Percentiles rank a stretch among this genome's conserved stretches.
phyloP scores from a whole-genome alignment of 2,113 vertebrate genomes.

The Phylloscopus whistleri region DNA sequence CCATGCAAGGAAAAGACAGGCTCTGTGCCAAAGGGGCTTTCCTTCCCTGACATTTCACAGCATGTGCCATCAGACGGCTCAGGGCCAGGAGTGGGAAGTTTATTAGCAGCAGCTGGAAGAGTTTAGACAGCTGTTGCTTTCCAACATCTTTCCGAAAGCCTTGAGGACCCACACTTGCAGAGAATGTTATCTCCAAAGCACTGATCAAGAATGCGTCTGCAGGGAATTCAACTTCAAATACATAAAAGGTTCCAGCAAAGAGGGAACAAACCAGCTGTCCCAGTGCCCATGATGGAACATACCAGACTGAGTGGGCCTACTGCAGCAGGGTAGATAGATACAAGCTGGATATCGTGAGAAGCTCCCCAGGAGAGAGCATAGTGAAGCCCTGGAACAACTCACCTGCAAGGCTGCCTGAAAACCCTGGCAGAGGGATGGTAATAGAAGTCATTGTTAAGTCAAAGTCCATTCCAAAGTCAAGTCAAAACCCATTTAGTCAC shows the following conservation, averaged over 20 bases:
- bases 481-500: not conserved
- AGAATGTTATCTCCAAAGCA: not conserved
- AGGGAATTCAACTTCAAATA: not conserved
- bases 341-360: not conserved
- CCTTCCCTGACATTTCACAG: not conserved
- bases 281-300: not conserved
- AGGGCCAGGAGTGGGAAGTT: not conserved
- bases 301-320: not conserved
- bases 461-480: no score
- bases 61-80: not conserved
- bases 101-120: not conserved
- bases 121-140: constrained; percentile 33
- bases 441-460: not conserved
- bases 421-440: fast-evolving
- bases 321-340: not conserved
- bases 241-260: not conserved
- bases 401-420: not conserved
- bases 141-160: not conserved
- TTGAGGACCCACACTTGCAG: not conserved
- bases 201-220: not conserved
- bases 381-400: not conserved
- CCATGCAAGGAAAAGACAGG: not conserved
- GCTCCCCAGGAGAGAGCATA: fast-evolving
- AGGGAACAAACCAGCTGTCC: not conserved
- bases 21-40: not conserved